Percentiles rank a stretch among this genome's conserved stretches.
phyloP scores from a whole-genome alignment of 2,113 vertebrate species.

The Rafetus swinhoei region DNA sequence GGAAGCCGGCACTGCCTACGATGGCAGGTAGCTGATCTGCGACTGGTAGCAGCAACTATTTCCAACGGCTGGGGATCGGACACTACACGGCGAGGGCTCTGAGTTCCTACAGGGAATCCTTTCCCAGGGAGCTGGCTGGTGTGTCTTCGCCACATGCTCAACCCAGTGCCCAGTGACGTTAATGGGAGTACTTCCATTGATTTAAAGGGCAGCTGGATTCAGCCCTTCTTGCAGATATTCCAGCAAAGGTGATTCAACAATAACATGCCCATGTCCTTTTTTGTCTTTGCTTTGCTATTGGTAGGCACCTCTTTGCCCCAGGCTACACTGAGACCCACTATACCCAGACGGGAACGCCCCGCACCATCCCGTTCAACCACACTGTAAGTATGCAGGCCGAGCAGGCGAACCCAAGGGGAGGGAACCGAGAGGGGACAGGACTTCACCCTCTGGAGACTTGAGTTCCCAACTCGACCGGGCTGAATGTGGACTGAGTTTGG shows the following conservation, averaged over 20 bases:
- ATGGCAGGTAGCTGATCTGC: not conserved
- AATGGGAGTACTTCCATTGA: not conserved
- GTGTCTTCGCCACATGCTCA: not conserved
- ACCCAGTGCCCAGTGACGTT: not conserved
- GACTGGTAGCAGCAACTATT: not conserved
- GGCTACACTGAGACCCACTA: conserved; percentile 93
- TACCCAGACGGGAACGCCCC: conserved; percentile 77
- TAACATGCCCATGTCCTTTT: not conserved
- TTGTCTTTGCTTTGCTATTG: conserved; percentile 25
- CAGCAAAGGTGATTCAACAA: not conserved
- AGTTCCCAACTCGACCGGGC: not conserved
- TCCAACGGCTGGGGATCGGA: not conserved
- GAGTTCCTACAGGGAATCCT: not conserved
- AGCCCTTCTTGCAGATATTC: not conserved
- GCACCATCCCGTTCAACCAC: conserved; percentile 73
- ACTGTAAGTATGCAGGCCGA: conserved; percentile 76
- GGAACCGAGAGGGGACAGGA: accelerated
- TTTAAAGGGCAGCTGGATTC: not conserved
- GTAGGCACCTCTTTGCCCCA: conserved; percentile 89
- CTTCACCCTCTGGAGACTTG: not conserved
- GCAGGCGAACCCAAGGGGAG: not conserved
- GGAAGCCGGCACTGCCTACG: not conserved
- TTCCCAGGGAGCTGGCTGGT: not conserved
- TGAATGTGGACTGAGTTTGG: not conserved
- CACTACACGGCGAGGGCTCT: not conserved